Percentiles rank a stretch among this genome's conserved stretches.
Conservation (phyloP, 1,140 invertebrate genomes). For the Hycleus cichorii region DNA sequence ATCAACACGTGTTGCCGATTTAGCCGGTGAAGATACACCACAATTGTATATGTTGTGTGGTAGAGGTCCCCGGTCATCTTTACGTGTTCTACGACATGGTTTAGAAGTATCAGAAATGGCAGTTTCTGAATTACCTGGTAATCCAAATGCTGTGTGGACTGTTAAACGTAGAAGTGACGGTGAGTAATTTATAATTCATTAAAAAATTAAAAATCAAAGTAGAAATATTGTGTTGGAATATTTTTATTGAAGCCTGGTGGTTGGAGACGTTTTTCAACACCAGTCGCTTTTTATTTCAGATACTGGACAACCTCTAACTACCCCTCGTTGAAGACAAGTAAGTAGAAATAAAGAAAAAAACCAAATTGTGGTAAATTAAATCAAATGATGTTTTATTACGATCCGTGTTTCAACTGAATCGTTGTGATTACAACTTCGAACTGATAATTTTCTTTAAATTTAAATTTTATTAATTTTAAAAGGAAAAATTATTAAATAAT, state of each 20-base stretch:
- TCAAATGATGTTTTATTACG: constrained; percentile 31
- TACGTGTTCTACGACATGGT: constrained; percentile 92
- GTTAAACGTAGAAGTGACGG: constrained; percentile 93
- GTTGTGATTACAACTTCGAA: constrained; percentile 31
- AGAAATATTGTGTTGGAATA: not conserved
- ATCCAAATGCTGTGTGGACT: constrained; percentile 99
- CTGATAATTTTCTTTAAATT: constrained; percentile 12
- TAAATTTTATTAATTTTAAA: not conserved
- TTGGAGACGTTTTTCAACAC: constrained; percentile 33
- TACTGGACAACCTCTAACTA: constrained; percentile 3
- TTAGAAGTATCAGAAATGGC: constrained; percentile 99
- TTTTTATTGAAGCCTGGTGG: constrained; percentile 31
- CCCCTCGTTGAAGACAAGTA: not conserved
- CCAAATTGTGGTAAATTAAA: not conserved
- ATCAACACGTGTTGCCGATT: constrained; percentile 70
- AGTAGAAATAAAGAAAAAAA: constrained; percentile 1
- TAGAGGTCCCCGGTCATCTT: constrained; percentile 83
- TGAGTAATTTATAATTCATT: constrained; percentile 47
- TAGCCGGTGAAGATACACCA: constrained; percentile 97
- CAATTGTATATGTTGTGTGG: constrained; percentile 97
- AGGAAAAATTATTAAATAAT: not conserved
- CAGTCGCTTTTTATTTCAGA: constrained; percentile 37
- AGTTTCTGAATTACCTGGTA: constrained; percentile 96
- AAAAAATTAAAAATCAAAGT: not conserved
- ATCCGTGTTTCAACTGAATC: constrained; percentile 39